Percentiles rank a stretch among this genome's conserved stretches.
Conservation (phyloP, 2,888 invertebrate species). For the Lepidocyrtinus sp. region DNA sequence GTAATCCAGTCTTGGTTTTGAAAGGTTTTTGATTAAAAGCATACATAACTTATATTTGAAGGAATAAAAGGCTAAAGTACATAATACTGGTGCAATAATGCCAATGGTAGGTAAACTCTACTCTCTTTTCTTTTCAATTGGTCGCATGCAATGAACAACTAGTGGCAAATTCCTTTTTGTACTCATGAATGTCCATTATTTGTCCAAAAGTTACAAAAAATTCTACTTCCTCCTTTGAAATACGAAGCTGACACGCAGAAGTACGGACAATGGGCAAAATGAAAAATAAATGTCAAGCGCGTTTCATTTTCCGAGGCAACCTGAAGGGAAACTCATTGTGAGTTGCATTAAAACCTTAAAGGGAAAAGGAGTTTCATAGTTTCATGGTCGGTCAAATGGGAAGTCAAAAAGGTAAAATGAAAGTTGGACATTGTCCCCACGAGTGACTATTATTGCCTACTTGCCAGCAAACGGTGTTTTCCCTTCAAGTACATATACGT, state of each 20-base stretch:
- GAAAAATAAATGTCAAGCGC: neutral
- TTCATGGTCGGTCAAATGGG: conserved; percentile 4
- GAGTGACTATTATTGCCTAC: conserved; percentile 46
- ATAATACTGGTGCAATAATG: too few species aligned
- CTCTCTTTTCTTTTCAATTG: neutral
- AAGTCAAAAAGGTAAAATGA: conserved; percentile 35
- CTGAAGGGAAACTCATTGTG: neutral
- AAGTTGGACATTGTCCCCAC: conserved; percentile 53
- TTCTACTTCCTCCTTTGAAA: neutral
- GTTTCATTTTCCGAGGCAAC: neutral
- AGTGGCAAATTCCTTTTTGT: neutral
- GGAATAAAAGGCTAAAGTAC: neutral
- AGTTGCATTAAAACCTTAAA: conserved; percentile 1
- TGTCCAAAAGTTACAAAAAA: neutral
- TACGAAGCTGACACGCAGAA: neutral
- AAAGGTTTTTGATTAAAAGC: neutral
- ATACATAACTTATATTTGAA: neutral
- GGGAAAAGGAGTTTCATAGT: neutral
- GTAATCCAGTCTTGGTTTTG: neutral
- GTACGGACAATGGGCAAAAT: neutral
- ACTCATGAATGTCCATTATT: neutral
- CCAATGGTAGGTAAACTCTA: too few species aligned
- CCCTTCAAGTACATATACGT: neutral
- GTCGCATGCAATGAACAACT: neutral
- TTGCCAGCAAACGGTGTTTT: neutral